Evolutionary conservation across 2,888 invertebrate genomes (phyloP), one percentile per base, ranked within the genome.

Genomic region (Drosophila phalerata): DNA sequence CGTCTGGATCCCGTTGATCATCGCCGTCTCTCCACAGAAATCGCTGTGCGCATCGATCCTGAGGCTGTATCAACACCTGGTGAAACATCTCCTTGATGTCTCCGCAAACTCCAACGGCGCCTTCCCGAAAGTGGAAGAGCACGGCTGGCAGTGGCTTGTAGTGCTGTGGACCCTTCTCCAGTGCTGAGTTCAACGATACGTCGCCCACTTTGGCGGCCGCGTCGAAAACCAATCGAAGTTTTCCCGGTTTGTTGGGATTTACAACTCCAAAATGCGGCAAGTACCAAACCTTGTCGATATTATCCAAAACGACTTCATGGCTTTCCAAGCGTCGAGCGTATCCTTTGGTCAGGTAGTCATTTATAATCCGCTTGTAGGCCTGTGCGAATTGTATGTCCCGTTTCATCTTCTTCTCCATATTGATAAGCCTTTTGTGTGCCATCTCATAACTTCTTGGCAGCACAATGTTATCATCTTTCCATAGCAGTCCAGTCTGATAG

Each of bases 401-500:
- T 25, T n/a, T 40, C n/a, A 45, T 45, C 17, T 52, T 47, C 32
- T 19, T 51, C 4, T 52, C 38, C 6, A 52, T 43, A 10, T 32
- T 58, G 17, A 47, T 13, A 11, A 56, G 56, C 10, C 48, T 17
- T 4, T 28, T 52, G 38, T 6, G 28, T 9, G 52, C 52, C 47
- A 65, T 55, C 9, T 51, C 30, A 19, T 19, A 19, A 3, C 19
- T 51, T 3, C 5, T 10, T 28, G 56, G 56, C 37, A 57, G 13
- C 37, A 47, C 25, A 22, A 58, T 19, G 22, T 30, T 32, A 43
- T 57, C 38, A n/a, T 13, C 6, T n/a, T 53, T 66, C 28, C 52
- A 53, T 17, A 52, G n/a, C 34, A 57, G 5, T 11, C 48, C 32
- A 3, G 53, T 66, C 25, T 60, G 42, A 17, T 60, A 60, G 2